Percentiles rank a stretch among this genome's conserved stretches.
These are phyloP conservation scores for Ectemnius cavifrons DNA, from an alignment of 2,888 invertebrate genomes.

Conservation along the genomic window DNA sequence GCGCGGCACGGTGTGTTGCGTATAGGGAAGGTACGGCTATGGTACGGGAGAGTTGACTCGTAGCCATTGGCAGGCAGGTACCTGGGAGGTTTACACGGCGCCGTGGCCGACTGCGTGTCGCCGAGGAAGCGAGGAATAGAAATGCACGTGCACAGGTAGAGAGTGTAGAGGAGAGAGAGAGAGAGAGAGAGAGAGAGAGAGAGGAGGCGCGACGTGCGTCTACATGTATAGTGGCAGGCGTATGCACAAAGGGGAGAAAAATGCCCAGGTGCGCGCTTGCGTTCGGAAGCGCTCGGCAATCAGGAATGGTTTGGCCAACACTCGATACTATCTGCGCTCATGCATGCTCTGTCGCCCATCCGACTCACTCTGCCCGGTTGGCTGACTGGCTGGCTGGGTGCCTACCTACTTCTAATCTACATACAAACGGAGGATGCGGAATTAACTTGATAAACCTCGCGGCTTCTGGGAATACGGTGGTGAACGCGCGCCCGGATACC, in stretches of 20 bases:
- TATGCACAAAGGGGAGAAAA: slow-evolving; percentile 44
- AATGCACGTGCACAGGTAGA: slow-evolving; percentile 46
- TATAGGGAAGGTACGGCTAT: background rate
- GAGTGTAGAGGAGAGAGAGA: too few relatives aligned
- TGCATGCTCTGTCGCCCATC: slow-evolving; percentile 6
- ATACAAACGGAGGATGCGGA: slow-evolving; percentile 9
- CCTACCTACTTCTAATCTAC: slow-evolving; percentile 1
- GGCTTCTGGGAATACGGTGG: slow-evolving; percentile 4
- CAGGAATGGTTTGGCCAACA: slow-evolving; percentile 7
- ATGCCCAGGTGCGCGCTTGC: slow-evolving; percentile 26
- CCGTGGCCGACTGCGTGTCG: slow-evolving; percentile 48
- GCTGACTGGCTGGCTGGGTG: background rate
- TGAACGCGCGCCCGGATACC: slow-evolving; percentile 2
- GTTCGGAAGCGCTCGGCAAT: slow-evolving; percentile 27
- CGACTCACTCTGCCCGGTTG: background rate
- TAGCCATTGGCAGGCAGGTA: slow-evolving; percentile 53
- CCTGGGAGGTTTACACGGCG: slow-evolving; percentile 50
- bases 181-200: background rate
- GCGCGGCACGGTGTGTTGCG: too few relatives aligned
- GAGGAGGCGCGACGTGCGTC: background rate
- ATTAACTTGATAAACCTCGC: slow-evolving; percentile 5
- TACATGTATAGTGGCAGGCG: background rate
- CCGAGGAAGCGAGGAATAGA: slow-evolving; percentile 36
- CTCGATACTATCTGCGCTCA: slow-evolving; percentile 3
- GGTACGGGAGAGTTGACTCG: background rate